A percentile compares a stretch with the other conserved stretches of the same genome.
These are phyloP conservation scores for Nematostella vectensis DNA, from an alignment of 92 coral and sea anemone species.

Conservation along the genomic window DNA sequence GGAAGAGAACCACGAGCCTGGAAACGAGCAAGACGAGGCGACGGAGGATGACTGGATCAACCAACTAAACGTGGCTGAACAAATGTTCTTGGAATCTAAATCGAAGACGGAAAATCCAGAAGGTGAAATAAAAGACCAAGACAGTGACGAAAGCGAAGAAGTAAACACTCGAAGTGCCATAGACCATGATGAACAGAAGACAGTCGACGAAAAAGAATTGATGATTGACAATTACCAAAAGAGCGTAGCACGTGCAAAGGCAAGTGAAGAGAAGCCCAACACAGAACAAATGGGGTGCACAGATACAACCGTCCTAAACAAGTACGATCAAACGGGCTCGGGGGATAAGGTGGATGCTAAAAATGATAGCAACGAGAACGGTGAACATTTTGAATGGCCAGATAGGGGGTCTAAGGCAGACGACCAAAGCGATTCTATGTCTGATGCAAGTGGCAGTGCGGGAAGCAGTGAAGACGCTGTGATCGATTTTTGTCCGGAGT, in stretches of 20 bases:
- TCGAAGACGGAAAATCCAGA: neutral
- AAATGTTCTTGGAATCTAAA: conserved; percentile 6
- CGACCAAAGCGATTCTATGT: neutral
- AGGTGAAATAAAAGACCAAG: neutral
- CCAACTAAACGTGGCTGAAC: conserved; percentile 22
- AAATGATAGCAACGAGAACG: neutral
- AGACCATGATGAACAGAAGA: neutral
- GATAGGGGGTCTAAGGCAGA: no score
- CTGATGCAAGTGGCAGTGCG: neutral
- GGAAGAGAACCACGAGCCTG: conserved; percentile 9
- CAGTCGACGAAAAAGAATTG: no score
- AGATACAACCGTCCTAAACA: no score
- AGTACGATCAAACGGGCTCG: no score
- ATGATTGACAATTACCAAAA: no score
- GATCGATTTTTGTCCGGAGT: neutral
- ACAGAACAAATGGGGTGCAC: no score
- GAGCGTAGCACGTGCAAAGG: no score
- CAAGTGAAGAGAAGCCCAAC: no score
- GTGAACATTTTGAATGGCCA: no score
- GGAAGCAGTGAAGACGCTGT: neutral
- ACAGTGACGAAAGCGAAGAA: neutral
- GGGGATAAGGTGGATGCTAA: no score
- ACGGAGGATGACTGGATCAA: conserved; percentile 21
- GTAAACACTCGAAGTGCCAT: neutral
- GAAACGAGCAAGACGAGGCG: conserved; percentile 1